A percentile compares a stretch with the other conserved stretches of the same genome.
These are phyloP conservation scores for Prionace glauca DNA, from an alignment of 2,797 vertebrate genomes.

Conservation along the genomic window DNA sequence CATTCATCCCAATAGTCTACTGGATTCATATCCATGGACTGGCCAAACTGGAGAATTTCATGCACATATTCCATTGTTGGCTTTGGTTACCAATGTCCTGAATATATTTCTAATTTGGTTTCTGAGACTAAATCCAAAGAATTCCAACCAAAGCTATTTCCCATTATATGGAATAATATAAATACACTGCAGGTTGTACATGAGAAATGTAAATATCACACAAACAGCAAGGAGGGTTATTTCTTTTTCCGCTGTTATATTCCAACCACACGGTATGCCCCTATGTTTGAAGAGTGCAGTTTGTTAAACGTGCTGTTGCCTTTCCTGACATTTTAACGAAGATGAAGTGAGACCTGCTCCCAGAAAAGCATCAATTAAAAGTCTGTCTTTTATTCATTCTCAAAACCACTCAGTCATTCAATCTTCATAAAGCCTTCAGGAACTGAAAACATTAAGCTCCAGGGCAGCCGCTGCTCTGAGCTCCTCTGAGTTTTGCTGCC, in stretches of 20 bases:
- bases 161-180: not conserved
- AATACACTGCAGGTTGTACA: not conserved
- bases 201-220: not conserved
- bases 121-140: not conserved
- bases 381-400: constrained; percentile 13
- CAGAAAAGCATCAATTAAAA: constrained; percentile 23
- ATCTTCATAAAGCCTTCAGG: not conserved
- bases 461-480: not conserved
- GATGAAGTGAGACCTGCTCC: not conserved
- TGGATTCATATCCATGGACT: not conserved
- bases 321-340: not conserved
- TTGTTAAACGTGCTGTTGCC: constrained; percentile 14
- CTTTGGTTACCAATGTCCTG: not conserved
- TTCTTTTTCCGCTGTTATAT: not conserved
- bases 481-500: not conserved
- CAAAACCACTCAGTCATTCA: constrained; percentile 32
- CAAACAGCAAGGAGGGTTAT: not conserved
- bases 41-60: not conserved
- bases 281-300: not conserved
- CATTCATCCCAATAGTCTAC: not conserved
- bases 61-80: not conserved
- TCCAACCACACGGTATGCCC: not conserved
- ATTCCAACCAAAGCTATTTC: not conserved
- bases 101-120: not conserved
- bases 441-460: not conserved